Base-by-base conservation (phyloP, 2,797 vertebrate genomes). In the Helostoma temminkii region DNA sequence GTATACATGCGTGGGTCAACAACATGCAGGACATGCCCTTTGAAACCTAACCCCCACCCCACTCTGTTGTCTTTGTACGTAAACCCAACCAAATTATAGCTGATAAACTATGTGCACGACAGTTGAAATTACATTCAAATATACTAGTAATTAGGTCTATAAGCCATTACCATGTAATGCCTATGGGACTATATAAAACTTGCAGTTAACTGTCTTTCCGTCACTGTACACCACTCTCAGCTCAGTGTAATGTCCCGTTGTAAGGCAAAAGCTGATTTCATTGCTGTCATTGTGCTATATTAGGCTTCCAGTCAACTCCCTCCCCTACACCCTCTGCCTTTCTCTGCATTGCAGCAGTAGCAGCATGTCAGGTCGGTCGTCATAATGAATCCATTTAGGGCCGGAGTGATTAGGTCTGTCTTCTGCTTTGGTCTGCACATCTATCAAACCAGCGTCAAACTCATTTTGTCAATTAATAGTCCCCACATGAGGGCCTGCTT, bases 391-490 rank as follows among this genome's bases (percentile, higher is more conserved):
- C 70, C 71, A 87, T 86, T 89, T 83, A 82, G 57, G 62, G 34
- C 55, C 4, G 19, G 28, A 65, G 76, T 86, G 88, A 89, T 88
- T 86, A 86, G 70, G 52, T 80, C 79, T 80, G 77, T 75, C 74
- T 78, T 78, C 77, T 88, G 82, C 79, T 80, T 53, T 59, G 57
- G 52, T 72, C 76, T 56, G 58, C 74, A 69, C 83, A 82, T 84
- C 78, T 66, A 81, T 87, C 84, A 90, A 75, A 78, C 6, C 46
- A 12, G 43, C 11, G 16, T 86, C 86, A 90, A 83, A 82, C 72
- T 80, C 72, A 80, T 83, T 87, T 81, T 50, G 66, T 83, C 83
- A 87, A 84, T 87, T 73, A 85, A 80, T 80, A 87, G 82, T 64
- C 50, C 48, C 43, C 45, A 66, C 25, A 74, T 81, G 69, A 76